Percentiles rank a stretch among this genome's conserved stretches.
Conservation (phyloP, 2,888 invertebrate species). For the Halictus ligatus region DNA sequence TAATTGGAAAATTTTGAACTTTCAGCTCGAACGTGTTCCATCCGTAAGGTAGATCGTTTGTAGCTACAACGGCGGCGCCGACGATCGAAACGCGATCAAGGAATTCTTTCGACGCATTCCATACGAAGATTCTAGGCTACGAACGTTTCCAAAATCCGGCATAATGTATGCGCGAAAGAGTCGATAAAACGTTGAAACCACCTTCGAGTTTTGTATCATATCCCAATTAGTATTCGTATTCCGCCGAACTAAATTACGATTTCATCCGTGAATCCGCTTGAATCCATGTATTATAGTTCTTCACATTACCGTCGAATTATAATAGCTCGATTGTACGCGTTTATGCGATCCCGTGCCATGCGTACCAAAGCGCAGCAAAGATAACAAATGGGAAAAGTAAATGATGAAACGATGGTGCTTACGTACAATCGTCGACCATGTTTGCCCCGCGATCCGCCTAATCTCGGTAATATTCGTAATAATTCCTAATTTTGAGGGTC, state of each 20-base stretch:
- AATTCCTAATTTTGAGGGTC: neutral
- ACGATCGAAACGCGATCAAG: too few relatives aligned
- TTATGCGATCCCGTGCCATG: neutral
- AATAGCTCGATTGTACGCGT: neutral
- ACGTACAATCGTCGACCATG: neutral
- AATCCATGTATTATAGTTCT: neutral
- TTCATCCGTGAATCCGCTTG: neutral
- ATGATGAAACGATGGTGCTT: neutral
- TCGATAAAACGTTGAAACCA: too few relatives aligned
- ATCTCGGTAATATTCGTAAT: neutral
- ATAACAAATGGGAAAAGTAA: constrained; percentile 6
- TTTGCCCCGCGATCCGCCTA: neutral
- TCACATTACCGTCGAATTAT: neutral
- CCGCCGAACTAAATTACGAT: neutral
- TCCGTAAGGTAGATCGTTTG: too few relatives aligned
- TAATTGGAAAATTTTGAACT: too few relatives aligned
- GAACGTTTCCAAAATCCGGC: too few relatives aligned
- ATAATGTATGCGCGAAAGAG: too few relatives aligned
- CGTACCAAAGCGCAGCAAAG: neutral
- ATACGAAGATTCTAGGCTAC: too few relatives aligned
- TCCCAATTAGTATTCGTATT: neutral
- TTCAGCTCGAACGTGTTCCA: too few relatives aligned
- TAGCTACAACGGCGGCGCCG: too few relatives aligned
- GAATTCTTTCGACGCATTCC: too few relatives aligned
- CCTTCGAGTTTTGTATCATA: too few relatives aligned